Conservation (phyloP, 2,888 invertebrate species). For the Bombyx huttoni region DNA sequence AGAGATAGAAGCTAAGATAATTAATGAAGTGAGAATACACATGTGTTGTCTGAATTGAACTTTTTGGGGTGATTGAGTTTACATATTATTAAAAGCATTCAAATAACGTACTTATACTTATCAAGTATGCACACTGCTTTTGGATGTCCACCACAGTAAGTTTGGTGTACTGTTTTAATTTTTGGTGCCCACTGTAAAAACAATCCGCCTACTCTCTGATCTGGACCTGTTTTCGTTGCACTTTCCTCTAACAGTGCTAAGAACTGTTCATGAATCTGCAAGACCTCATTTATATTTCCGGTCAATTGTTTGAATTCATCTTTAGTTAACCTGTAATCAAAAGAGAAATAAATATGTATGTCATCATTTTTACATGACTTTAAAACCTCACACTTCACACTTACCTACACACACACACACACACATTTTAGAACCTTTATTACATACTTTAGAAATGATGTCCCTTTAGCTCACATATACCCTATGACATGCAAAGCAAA, state of each 20-base stretch:
- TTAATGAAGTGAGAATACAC: not conserved
- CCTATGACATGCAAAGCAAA: too few species aligned
- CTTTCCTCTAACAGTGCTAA: slow-evolving; percentile 85
- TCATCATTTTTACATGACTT: too few species aligned
- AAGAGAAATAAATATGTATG: not conserved
- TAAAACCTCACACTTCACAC: too few species aligned
- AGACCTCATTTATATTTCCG: slow-evolving; percentile 90
- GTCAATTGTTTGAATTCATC: slow-evolving; percentile 91
- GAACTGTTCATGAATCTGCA: slow-evolving; percentile 87
- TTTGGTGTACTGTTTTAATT: slow-evolving; percentile 87
- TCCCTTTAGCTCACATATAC: too few species aligned
- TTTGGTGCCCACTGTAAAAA: slow-evolving; percentile 89
- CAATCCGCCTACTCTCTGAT: slow-evolving; percentile 91
- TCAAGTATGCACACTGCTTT: slow-evolving; percentile 94
- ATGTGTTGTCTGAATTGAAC: not conserved
- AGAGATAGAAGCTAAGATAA: too few species aligned
- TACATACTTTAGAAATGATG: too few species aligned
- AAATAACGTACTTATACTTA: slow-evolving; percentile 83
- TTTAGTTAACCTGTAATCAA: slow-evolving; percentile 77
- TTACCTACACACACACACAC: too few species aligned
- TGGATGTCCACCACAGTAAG: slow-evolving; percentile 95
- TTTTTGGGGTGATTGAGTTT: too few species aligned
- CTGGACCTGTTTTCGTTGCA: slow-evolving; percentile 77
- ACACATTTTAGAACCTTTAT: too few species aligned
- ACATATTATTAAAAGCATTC: not conserved